These are phyloP conservation scores for Hydra vulgaris DNA, from an alignment of 30 jellyfish, hydroid and myxozoan species.

Conservation along the genomic window DNA sequence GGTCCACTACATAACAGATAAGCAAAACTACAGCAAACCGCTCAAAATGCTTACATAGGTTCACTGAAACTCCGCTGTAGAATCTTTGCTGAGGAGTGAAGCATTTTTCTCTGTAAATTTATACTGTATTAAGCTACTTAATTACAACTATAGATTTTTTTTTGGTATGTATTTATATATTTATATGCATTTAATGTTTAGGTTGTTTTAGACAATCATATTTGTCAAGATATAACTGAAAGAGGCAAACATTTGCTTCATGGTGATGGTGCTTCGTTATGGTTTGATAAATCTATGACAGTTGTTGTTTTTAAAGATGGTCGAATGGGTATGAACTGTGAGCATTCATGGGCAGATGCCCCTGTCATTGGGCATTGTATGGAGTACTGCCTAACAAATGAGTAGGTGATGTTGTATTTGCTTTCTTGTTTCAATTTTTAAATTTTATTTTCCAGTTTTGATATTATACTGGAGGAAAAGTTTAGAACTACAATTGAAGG, in stretches of 20 bases:
- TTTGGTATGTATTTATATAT: background rate
- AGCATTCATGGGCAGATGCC: constrained; percentile 97
- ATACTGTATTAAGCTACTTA: no score
- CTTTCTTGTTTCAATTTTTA: background rate
- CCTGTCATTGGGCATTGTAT: constrained; percentile 83
- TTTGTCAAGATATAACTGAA: constrained; percentile 39
- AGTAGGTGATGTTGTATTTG: constrained; percentile 34
- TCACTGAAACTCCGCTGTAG: no score
- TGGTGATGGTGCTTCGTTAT: constrained; percentile 75
- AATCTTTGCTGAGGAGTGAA: no score
- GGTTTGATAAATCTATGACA: constrained; percentile 85
- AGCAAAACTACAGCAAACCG: no score
- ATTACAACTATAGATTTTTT: no score
- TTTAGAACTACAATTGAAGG: background rate
- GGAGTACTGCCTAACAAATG: constrained; percentile 60
- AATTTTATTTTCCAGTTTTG: background rate
- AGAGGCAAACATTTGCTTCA: constrained; percentile 75
- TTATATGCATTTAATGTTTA: background rate
- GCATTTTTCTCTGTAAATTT: no score
- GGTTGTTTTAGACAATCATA: constrained; percentile 62
- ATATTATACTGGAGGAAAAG: background rate
- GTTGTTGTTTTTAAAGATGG: constrained; percentile 82
- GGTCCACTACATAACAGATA: no score
- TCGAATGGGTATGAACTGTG: constrained; percentile 67
- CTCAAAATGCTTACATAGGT: no score